Conservation (phyloP, 2,113 vertebrate species). For the Nerophis ophidion region DNA sequence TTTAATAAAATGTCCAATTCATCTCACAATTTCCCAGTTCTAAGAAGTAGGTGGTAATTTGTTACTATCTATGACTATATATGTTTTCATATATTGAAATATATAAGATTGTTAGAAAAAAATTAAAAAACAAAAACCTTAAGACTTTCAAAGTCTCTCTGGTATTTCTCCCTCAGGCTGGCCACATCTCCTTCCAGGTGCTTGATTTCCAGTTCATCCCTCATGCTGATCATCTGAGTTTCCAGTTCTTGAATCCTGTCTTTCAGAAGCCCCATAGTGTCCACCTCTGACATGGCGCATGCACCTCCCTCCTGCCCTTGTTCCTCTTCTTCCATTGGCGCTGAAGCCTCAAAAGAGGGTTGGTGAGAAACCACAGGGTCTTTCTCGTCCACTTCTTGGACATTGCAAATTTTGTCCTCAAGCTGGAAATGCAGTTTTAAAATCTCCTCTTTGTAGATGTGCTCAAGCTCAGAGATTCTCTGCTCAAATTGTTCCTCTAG, state of each 20-base stretch:
- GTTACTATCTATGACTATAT: not conserved
- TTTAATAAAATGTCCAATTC: not conserved
- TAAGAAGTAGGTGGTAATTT: slow-evolving; percentile 16
- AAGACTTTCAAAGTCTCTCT: slow-evolving; percentile 94
- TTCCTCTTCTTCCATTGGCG: slow-evolving; percentile 39
- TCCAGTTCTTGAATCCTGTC: slow-evolving; percentile 89
- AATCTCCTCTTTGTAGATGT: slow-evolving; percentile 78
- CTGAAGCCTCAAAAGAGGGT: rapidly evolving
- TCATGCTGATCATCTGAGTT: slow-evolving; percentile 86
- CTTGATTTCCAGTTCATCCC: slow-evolving; percentile 86
- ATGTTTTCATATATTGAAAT: not conserved
- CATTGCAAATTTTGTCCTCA: slow-evolving; percentile 69
- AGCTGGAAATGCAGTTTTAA: slow-evolving; percentile 77
- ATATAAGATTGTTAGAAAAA: not conserved
- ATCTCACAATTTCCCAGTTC: slow-evolving; percentile 43
- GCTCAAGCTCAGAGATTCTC: slow-evolving; percentile 80
- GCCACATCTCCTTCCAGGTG: slow-evolving; percentile 78
- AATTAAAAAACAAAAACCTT: slow-evolving; percentile 80
- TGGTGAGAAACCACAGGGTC: not conserved
- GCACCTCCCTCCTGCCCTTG: slow-evolving; percentile 26
- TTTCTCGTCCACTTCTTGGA: slow-evolving; percentile 66
- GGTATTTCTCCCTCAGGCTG: slow-evolving; percentile 89
- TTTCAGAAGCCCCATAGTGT: slow-evolving; percentile 77
- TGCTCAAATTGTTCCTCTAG: slow-evolving; percentile 82
- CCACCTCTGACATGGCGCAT: slow-evolving; percentile 38